These are phyloP conservation scores for Arrhopalites spinosus DNA, from an alignment of 2,888 invertebrate species.

Conservation along the genomic window DNA sequence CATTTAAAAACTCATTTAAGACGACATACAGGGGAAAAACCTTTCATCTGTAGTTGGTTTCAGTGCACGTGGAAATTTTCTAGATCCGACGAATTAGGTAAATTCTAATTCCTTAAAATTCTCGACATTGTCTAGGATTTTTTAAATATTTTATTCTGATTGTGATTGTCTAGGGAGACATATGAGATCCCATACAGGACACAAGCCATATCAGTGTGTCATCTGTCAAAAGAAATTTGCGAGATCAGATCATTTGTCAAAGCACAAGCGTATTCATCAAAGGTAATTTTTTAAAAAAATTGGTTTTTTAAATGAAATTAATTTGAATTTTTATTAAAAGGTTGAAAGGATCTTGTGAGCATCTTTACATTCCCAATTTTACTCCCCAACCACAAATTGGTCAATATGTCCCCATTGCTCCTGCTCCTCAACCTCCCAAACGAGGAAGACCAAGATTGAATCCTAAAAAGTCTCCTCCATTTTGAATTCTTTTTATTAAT, in stretches of 20 bases:
- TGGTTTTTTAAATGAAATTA: not conserved
- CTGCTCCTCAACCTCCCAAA: not conserved
- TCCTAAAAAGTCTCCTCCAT: too few species aligned
- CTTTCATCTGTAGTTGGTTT: slow-evolving; percentile 65
- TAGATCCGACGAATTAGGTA: slow-evolving; percentile 89
- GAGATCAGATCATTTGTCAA: slow-evolving; percentile 89
- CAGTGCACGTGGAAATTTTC: slow-evolving; percentile 93
- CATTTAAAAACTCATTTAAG: slow-evolving; percentile 86
- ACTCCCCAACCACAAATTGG: not conserved
- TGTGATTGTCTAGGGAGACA: too few species aligned
- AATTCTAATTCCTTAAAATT: too few species aligned
- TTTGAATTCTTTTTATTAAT: too few species aligned
- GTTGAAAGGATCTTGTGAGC: not conserved
- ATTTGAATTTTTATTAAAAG: too few species aligned
- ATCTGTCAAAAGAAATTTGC: slow-evolving; percentile 89
- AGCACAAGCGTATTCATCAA: slow-evolving; percentile 73
- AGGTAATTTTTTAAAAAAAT: not conserved
- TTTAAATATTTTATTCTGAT: too few species aligned
- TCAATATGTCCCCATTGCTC: not conserved
- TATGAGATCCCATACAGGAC: slow-evolving; percentile 88
- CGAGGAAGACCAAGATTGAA: not conserved
- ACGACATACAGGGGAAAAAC: slow-evolving; percentile 75
- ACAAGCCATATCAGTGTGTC: slow-evolving; percentile 88
- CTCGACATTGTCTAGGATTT: too few species aligned
- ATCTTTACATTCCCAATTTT: not conserved